Evolutionary conservation across 2,113 vertebrate species (phyloP).

Genomic region (Siphamia tubifer): DNA sequence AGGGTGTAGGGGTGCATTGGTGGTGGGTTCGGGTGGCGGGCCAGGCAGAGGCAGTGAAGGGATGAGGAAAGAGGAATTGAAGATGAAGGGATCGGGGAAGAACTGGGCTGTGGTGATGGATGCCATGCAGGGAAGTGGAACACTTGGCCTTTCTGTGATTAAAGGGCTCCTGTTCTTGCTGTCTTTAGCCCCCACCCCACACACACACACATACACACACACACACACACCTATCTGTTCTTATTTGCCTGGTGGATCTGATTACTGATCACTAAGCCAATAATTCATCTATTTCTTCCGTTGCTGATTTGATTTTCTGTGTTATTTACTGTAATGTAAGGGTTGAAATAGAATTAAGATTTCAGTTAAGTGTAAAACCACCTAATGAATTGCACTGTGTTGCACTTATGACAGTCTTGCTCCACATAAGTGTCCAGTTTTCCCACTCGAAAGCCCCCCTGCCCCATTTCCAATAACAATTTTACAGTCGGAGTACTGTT

Average conservation of each 20-base stretch:
- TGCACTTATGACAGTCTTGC: not conserved
- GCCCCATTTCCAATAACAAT: not conserved
- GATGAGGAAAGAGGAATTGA: constrained; percentile 33
- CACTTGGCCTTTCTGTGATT: constrained; percentile 60
- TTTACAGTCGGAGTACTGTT: constrained; percentile 15
- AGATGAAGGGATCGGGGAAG: constrained; percentile 27
- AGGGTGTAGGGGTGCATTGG: not conserved
- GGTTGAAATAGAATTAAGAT: not conserved
- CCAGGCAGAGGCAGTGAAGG: constrained; percentile 4
- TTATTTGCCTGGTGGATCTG: not conserved
- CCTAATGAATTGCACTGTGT: not conserved
- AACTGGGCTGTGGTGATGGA: constrained; percentile 51
- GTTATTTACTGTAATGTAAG: not conserved
- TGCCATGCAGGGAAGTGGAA: constrained; percentile 50
- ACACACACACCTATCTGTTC: constrained; percentile 6
- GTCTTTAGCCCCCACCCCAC: no score
- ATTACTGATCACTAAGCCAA: not conserved
- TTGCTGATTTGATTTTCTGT: not conserved
- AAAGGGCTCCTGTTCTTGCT: constrained; percentile 57
- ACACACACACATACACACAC: no score
- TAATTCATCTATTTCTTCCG: not conserved
- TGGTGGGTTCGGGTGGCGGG: constrained; percentile 7
- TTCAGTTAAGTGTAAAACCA: not conserved
- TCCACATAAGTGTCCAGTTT: not conserved
- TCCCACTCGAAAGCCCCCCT: not conserved